A percentile compares a stretch with the other conserved stretches of the same genome.
Evolutionary conservation across 2,113 vertebrate species (phyloP).

Genomic region (Sus scrofa): DNA sequence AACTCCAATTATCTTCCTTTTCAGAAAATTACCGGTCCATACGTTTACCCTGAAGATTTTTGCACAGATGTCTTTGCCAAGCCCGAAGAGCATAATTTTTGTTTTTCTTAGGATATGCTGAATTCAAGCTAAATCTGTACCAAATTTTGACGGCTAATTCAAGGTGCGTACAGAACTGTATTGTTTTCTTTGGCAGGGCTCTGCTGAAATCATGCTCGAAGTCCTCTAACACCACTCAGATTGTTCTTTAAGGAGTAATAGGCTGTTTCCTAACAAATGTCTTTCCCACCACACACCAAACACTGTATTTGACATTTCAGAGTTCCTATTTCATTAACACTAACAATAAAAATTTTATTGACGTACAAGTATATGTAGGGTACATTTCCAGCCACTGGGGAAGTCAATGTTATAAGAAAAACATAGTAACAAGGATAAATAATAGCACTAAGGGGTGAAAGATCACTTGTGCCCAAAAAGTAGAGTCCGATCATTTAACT

Average conservation of each 20-base stretch:
- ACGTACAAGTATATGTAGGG: background rate
- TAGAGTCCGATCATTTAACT: background rate
- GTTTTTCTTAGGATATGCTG: background rate
- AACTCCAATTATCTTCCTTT: background rate
- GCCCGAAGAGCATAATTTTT: background rate
- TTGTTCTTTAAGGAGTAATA: constrained; percentile 34
- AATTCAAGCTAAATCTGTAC: constrained; percentile 32
- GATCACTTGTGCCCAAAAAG: background rate
- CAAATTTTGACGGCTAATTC: constrained; percentile 38
- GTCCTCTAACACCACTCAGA: background rate
- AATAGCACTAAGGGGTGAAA: background rate
- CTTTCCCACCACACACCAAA: fast-evolving
- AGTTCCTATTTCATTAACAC: background rate
- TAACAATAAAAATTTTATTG: background rate
- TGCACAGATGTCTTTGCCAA: background rate
- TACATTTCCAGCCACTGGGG: background rate
- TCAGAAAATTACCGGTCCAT: constrained; percentile 15
- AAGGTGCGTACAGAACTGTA: background rate
- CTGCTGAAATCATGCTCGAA: background rate
- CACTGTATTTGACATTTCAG: background rate
- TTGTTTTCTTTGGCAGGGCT: constrained; percentile 58
- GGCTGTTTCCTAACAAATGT: background rate
- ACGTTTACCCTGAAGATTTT: constrained; percentile 13
- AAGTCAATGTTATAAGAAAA: background rate
- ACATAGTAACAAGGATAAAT: background rate